phyloP scores from a whole-genome alignment of 2,113 vertebrate species.

The Pantherophis guttatus region DNA sequence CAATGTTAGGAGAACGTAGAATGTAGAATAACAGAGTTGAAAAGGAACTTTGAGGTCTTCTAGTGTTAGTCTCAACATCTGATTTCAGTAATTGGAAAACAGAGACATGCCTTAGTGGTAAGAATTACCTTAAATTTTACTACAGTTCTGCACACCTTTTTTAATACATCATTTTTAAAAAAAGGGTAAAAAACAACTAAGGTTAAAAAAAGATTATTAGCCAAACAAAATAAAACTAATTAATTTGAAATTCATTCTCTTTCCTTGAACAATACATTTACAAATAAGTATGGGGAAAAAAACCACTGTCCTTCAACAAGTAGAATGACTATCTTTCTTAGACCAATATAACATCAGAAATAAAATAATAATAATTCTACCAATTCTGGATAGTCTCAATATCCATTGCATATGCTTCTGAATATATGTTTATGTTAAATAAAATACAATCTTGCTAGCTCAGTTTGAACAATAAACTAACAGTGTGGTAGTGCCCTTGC shows the following conservation, averaged over 20 bases:
- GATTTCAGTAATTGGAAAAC: neutral
- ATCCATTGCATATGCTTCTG: slow-evolving; percentile 31
- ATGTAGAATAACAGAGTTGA: neutral
- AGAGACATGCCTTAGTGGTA: neutral
- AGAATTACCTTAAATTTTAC: neutral
- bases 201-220: neutral
- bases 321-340: slow-evolving; percentile 38
- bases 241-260: slow-evolving; percentile 7
- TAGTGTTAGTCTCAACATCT: neutral
- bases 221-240: slow-evolving; percentile 20
- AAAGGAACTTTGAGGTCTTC: no score
- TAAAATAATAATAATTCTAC: slow-evolving; percentile 59
- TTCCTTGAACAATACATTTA: slow-evolving; percentile 44
- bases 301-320: slow-evolving; percentile 55
- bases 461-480: slow-evolving; percentile 36
- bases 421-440: slow-evolving; percentile 15
- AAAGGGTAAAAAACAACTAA: neutral
- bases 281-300: slow-evolving; percentile 34
- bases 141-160: neutral
- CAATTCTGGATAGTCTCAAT: slow-evolving; percentile 35
- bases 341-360: slow-evolving; percentile 46
- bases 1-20: neutral
- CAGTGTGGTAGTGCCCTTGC: slow-evolving; percentile 22
- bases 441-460: slow-evolving; percentile 36
- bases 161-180: neutral